These are phyloP conservation scores for Uropsilus gracilis DNA, from an alignment of 2,113 vertebrate species.

Conservation along the genomic window DNA sequence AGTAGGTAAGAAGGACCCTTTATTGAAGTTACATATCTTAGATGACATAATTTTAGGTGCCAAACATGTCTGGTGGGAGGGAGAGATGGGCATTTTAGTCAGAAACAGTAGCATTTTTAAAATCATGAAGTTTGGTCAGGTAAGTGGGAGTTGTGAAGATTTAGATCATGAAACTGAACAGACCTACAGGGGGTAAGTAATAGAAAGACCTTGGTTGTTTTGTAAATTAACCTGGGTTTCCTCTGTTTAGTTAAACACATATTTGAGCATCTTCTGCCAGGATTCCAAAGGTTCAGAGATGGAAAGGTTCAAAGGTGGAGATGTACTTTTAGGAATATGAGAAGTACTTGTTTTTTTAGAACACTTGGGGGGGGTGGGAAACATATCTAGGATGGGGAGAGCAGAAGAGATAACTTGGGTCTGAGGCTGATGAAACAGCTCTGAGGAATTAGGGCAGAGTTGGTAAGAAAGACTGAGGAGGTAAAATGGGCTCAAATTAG, in stretches of 20 bases:
- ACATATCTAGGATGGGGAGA: neutral
- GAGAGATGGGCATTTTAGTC: neutral
- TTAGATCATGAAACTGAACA: neutral
- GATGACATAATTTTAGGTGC: neutral
- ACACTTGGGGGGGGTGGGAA: neutral
- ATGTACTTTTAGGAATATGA: neutral
- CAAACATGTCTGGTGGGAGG: neutral
- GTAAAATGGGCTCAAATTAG: neutral
- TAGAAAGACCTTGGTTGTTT: neutral
- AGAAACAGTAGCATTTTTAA: neutral
- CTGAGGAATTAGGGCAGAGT: neutral
- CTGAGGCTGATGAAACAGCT: neutral
- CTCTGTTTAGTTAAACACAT: neutral
- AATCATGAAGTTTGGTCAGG: neutral
- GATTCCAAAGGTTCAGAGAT: neutral
- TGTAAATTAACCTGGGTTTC: neutral
- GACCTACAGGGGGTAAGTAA: neutral
- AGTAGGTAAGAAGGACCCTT: conserved; percentile 11
- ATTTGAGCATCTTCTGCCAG: neutral
- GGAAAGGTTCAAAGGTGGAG: neutral
- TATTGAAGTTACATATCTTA: conserved; percentile 8
- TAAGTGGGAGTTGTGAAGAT: neutral
- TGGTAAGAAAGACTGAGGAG: neutral
- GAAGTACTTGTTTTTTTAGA: neutral
- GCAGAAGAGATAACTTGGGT: neutral